Conservation (phyloP, 2,888 invertebrate genomes). For the Limenitis camilla region DNA sequence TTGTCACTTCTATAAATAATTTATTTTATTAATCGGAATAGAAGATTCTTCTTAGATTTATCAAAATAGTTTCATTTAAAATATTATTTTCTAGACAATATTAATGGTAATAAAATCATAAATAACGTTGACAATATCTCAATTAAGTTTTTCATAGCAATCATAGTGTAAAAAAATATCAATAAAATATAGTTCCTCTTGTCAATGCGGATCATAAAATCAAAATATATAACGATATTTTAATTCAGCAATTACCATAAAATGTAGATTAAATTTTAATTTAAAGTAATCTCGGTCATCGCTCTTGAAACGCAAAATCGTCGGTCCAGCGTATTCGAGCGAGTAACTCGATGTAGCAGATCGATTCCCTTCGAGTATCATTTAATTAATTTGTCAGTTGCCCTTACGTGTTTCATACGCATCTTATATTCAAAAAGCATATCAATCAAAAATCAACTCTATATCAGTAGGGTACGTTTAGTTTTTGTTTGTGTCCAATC, state of each 20-base stretch:
- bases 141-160: too few species aligned
- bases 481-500: constrained; percentile 2
- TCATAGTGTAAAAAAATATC: too few species aligned
- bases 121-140: too few species aligned
- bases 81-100: too few species aligned
- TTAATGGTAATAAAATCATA: too few species aligned
- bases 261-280: neutral
- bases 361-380: constrained; percentile 55
- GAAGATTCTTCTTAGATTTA: too few species aligned
- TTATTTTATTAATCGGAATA: too few species aligned
- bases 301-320: constrained; percentile 23
- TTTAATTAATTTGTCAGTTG: constrained; percentile 61
- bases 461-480: neutral
- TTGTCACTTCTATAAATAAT: too few species aligned
- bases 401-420: constrained; percentile 29
- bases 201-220: neutral
- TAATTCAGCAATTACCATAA: neutral
- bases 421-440: constrained; percentile 16
- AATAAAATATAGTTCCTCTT: too few species aligned
- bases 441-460: constrained; percentile 13
- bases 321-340: constrained; percentile 40
- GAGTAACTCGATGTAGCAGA: constrained; percentile 56
- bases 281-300: constrained; percentile 23
- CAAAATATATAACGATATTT: neutral
- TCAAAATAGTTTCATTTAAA: too few species aligned